These are phyloP conservation scores for Augochlorella aurata DNA, from an alignment of 2,888 invertebrate genomes.

Conservation along the genomic window DNA sequence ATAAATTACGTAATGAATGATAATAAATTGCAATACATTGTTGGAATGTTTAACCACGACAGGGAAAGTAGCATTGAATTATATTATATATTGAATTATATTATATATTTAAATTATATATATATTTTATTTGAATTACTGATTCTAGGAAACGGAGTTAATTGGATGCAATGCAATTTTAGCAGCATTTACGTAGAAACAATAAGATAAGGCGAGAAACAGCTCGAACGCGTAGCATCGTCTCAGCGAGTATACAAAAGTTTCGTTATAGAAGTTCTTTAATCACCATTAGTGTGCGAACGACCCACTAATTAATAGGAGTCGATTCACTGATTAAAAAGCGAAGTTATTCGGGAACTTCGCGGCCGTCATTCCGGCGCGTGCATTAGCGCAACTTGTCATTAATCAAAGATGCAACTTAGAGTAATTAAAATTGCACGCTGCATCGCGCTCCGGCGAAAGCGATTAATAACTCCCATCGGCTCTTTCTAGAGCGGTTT, in stretches of 20 bases:
- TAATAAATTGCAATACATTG: too few species aligned
- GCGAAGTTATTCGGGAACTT: constrained; percentile 15
- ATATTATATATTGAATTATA: too few species aligned
- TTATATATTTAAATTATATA: too few species aligned
- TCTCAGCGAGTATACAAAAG: not conserved
- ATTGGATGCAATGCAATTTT: not conserved
- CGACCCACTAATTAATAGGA: constrained; percentile 6
- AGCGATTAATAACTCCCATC: constrained; percentile 55
- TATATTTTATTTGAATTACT: not conserved
- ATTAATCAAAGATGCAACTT: constrained; percentile 39
- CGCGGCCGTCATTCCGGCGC: constrained; percentile 16
- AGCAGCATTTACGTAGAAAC: not conserved
- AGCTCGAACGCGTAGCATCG: not conserved
- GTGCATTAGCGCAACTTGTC: constrained; percentile 25
- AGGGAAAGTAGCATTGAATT: too few species aligned
- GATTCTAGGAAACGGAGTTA: too few species aligned
- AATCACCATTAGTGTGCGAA: not conserved
- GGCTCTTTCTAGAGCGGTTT: constrained; percentile 19
- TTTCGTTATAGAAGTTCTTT: not conserved
- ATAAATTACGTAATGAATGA: too few species aligned
- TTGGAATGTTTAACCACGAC: not conserved
- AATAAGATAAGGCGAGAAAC: not conserved
- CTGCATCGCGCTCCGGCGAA: constrained; percentile 26
- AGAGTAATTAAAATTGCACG: constrained; percentile 47
- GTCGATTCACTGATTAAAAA: not conserved